A percentile compares a stretch with the other conserved stretches of the same genome.
phyloP scores from a whole-genome alignment of 2,113 vertebrate genomes.

The Periophthalmodon schlosseri region DNA sequence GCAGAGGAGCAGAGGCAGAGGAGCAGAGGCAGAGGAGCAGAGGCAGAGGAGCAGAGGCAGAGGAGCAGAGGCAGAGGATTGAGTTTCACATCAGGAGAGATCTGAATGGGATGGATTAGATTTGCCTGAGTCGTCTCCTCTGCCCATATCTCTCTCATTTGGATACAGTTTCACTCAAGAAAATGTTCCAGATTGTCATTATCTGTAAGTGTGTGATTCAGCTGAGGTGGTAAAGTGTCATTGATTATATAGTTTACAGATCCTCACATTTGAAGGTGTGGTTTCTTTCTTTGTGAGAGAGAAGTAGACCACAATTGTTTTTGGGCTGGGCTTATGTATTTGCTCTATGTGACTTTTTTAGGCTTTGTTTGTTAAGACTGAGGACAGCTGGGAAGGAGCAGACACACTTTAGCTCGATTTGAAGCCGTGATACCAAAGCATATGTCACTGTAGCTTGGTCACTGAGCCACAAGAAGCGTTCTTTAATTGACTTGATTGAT shows the following conservation, averaged over 20 bases:
- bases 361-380: neutral
- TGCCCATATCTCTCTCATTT: neutral
- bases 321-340: too few relatives aligned
- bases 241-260: neutral
- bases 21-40: neutral
- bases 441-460: too few relatives aligned
- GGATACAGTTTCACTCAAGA: neutral
- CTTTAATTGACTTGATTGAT: too few relatives aligned
- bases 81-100: constrained; percentile 49
- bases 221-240: neutral
- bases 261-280: neutral
- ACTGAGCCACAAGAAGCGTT: too few relatives aligned
- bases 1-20: neutral
- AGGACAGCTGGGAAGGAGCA: neutral
- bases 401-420: neutral
- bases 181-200: neutral
- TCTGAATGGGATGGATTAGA: constrained; percentile 33
- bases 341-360: neutral
- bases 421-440: too few relatives aligned
- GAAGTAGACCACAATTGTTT: neutral
- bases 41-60: neutral
- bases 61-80: constrained; percentile 7
- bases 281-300: neutral
- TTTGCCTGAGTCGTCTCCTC: constrained; percentile 27
- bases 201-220: neutral